phyloP scores from a whole-genome alignment of 2,797 vertebrate species.

The Trematomus bernacchii region DNA sequence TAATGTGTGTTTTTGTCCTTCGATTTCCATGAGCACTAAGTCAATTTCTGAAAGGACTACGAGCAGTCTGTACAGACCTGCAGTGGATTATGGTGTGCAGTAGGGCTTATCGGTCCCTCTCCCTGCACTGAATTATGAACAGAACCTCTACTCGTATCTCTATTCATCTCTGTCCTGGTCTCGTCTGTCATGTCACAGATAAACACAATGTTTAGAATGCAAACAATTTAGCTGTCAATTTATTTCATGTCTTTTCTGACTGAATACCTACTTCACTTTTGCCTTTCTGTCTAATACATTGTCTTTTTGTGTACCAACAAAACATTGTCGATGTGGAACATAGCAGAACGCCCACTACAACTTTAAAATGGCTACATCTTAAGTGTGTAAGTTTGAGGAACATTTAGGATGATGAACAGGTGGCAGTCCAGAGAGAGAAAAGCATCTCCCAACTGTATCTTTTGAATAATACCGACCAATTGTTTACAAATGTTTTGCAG shows the following conservation, averaged over 20 bases:
- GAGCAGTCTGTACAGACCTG: constrained; percentile 11
- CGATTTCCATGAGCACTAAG: constrained; percentile 10
- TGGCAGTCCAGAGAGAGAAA: background rate
- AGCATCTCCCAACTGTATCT: background rate
- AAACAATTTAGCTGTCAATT: background rate
- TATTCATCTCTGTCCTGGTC: constrained; percentile 22
- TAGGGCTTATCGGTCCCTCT: constrained; percentile 38
- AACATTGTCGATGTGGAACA: background rate
- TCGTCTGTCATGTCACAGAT: constrained; percentile 33
- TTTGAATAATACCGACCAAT: background rate
- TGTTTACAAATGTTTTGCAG: background rate
- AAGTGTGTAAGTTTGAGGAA: background rate
- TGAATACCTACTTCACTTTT: background rate
- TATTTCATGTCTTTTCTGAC: constrained; percentile 4
- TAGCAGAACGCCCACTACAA: background rate
- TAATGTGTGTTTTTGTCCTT: constrained; percentile 16
- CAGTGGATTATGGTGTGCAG: constrained; percentile 32
- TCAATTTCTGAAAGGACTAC: constrained; percentile 7
- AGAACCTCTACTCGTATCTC: constrained; percentile 38
- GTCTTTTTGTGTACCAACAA: background rate
- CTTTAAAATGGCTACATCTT: background rate
- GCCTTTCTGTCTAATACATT: background rate
- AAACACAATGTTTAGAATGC: constrained; percentile 14
- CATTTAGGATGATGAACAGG: background rate
- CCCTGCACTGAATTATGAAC: constrained; percentile 32